Evolutionary conservation across 2,888 invertebrate species (phyloP), one percentile per base, ranked within the genome.

Genomic region (Yponomeuta evonymella): DNA sequence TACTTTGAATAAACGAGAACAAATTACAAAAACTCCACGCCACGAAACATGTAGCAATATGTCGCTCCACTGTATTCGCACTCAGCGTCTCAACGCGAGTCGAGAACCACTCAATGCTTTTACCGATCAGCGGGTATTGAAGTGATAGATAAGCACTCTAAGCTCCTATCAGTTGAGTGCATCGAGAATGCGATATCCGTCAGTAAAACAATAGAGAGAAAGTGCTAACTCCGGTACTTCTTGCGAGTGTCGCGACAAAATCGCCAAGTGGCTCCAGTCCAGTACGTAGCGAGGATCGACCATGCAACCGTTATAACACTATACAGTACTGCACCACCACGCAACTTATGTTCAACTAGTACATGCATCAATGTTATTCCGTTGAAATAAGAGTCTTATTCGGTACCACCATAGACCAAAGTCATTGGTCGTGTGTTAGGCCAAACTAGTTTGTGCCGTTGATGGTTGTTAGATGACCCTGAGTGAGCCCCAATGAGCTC

Each of bases 101-200:
- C 51, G 51, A 12, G 51, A 58, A 58, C 12, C 51, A 58, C 51
- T 58, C 51, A 58, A 58, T 58, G 51, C 51, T 58, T 58, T 58
- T 58, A 15, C 12, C 12, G 12, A 58, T 12, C 12, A 15, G 51
- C 12, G 51, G 51, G 15, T 15, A 58, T 58, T 58, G 3, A 5
- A 58, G 51, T 15, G 51, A 58, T 12, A 58, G 3, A 58, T 58
- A 58, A 58, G 51, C 51, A 15, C 51, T 58, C 51, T 58, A 58
- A 58, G 51, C 51, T 58, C 15, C 51, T 58, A 58, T 58, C 51
- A 58, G 51, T 58, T 58, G 51, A 58, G 51, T 58, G 51, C 51
- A 58, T 58, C 51, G 51, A 58, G 15, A 58, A 5, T 15, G 51
- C 15, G 15, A 58, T 58, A 58, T 15, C 51, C 15, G 51, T 8